phyloP scores from a whole-genome alignment of 1,140 invertebrate species.

The Stegodyphus dumicola region DNA sequence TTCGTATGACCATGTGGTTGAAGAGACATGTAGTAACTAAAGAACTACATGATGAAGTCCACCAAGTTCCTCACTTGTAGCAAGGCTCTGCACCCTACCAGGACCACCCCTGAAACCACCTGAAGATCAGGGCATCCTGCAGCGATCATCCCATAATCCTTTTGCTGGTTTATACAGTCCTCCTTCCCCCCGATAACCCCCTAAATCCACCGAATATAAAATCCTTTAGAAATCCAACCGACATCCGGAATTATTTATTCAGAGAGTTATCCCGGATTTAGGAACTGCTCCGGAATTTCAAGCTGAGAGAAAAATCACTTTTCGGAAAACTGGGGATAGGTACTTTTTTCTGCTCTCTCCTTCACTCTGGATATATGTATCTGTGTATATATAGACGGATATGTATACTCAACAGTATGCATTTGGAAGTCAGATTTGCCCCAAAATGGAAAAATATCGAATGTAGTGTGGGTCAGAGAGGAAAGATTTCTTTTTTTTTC shows the following conservation, averaged over 20 bases:
- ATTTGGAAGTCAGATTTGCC: constrained; percentile 45
- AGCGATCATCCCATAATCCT: constrained; percentile 42
- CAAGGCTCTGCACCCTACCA: background rate
- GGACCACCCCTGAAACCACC: constrained; percentile 24
- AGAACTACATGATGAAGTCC: too few species aligned
- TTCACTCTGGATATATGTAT: background rate
- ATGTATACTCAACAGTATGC: constrained; percentile 16
- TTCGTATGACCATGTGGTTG: too few species aligned
- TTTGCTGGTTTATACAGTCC: background rate
- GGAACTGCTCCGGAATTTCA: constrained; percentile 49
- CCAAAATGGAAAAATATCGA: background rate
- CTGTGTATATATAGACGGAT: background rate
- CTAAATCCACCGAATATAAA: constrained; percentile 56
- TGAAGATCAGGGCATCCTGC: constrained; percentile 26
- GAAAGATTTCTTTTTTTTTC: constrained; percentile 25
- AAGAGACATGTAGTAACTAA: too few species aligned
- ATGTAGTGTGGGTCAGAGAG: constrained; percentile 18
- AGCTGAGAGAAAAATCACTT: constrained; percentile 60
- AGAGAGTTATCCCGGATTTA: constrained; percentile 55
- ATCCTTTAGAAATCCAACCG: constrained; percentile 44
- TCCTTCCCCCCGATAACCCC: constrained; percentile 10
- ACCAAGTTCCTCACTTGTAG: constrained; percentile 31
- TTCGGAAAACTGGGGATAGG: background rate
- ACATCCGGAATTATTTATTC: constrained; percentile 60
- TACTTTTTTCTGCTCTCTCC: background rate